Base-by-base conservation (phyloP, 1,140 invertebrate genomes). In the Meloidogyne exigua region DNA sequence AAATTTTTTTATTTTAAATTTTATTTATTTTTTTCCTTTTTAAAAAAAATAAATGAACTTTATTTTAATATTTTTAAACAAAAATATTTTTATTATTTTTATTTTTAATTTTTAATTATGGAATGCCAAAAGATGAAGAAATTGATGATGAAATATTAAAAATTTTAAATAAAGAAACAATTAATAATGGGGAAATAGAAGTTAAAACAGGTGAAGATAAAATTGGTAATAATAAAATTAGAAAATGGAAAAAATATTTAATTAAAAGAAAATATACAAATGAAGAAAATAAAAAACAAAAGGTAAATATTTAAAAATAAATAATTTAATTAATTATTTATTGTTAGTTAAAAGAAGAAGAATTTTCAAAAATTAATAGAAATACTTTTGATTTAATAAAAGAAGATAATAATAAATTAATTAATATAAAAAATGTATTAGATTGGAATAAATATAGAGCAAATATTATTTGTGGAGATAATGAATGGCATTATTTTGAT, bases 141-240 rank as follows among this genome's bases (percentile, higher is more conserved):
- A 18, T 32, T 28, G 26, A 25, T 28, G 66, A 32, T 67, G 66
- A 67, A 25, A 67, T 32, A 32, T 32, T 32, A 67, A 32, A 67
- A 32, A 7, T 21, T 9, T 67, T 28, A 67, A 39, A 67, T 32
- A 67, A 67, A 39, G 66, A 67, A 67, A 67, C 36, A 32, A 67
- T 67, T 67, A 25, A 67, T 10, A 67, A 67, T 67, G 66, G 66
- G 18, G 36, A 67, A 67, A 57, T 57, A n/a, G 49, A 57, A 57
- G 49, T 57, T 57, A 57, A 57, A 57, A 57, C n/a, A n/a, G 49
- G 49, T 9, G 18, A 57, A 57, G 49, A 57, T 15, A 57, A 57
- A n/a, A 7, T 57, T n/a, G 49, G 49, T 0, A n/a, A 57, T 57
- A 57, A 57, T 57, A 57, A 57, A 57, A 57, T 57, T 57, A 57